Evolutionary conservation across 2,797 vertebrate species (phyloP).

Genomic region (Eulemur coronatus): DNA sequence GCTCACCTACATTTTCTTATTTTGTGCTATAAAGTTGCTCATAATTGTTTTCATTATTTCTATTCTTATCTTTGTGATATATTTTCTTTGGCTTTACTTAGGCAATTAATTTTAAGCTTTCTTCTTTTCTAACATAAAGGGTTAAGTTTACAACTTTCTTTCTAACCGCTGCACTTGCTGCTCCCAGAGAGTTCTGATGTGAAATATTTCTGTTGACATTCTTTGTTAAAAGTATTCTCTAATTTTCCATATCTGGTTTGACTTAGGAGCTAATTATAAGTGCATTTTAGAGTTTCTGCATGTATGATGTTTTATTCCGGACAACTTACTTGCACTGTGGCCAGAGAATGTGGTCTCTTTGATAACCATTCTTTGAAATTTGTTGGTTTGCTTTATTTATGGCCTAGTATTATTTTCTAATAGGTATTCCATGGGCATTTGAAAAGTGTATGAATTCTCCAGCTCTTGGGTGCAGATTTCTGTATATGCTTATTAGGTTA

Average conservation of each 20-base stretch:
- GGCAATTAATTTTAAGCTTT: not conserved
- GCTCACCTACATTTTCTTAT: too few relatives aligned
- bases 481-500: not conserved
- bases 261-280: not conserved
- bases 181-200: accelerated
- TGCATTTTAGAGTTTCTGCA: not conserved
- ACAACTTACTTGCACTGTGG: not conserved
- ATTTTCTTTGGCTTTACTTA: not conserved
- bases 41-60: accelerated
- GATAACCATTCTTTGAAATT: not conserved
- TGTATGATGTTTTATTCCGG: not conserved
- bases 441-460: not conserved
- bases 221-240: not conserved
- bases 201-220: accelerated
- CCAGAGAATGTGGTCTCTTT: not conserved
- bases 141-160: not conserved
- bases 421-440: not conserved
- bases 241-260: not conserved
- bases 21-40: not conserved
- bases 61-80: accelerated
- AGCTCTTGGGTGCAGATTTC: not conserved
- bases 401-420: not conserved
- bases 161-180: too few relatives aligned
- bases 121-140: not conserved
- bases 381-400: not conserved